Evolutionary conservation across 2,888 invertebrate species (phyloP).

Genomic region (Melanotus villosus): DNA sequence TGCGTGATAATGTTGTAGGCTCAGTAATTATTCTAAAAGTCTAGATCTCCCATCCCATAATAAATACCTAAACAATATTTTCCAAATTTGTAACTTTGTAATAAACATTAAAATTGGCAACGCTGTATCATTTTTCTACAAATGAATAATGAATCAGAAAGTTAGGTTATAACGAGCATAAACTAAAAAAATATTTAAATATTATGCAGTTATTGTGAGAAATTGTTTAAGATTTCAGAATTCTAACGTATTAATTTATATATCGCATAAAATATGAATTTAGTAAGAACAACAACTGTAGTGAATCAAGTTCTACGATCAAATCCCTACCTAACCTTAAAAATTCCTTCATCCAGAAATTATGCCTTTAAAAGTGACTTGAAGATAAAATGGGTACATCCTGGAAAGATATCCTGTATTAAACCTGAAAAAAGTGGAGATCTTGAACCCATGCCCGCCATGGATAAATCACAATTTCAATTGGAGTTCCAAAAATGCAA

Average conservation of each 20-base stretch:
- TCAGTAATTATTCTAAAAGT: no score
- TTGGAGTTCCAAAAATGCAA: constrained; percentile 73
- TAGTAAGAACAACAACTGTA: not conserved
- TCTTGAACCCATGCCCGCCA: constrained; percentile 71
- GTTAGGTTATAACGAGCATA: no score
- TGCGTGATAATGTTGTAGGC: no score
- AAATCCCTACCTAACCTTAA: not conserved
- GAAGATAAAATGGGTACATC: constrained; percentile 85
- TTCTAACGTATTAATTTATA: not conserved
- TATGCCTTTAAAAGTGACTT: constrained; percentile 78
- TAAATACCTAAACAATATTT: no score
- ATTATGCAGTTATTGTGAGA: no score
- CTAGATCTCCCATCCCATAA: no score
- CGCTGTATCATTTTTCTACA: no score
- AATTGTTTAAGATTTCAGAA: no score
- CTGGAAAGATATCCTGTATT: constrained; percentile 76
- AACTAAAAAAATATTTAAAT: no score
- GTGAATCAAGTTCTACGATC: not conserved
- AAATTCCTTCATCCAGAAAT: constrained; percentile 54
- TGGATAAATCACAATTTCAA: constrained; percentile 72
- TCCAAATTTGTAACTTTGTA: no score
- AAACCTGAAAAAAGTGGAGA: constrained; percentile 82
- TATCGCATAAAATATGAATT: not conserved
- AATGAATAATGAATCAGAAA: no score
- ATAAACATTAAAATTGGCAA: no score